Conservation (phyloP, 2,797 vertebrate genomes). For the Acrossocheilus wenchowensis region DNA sequence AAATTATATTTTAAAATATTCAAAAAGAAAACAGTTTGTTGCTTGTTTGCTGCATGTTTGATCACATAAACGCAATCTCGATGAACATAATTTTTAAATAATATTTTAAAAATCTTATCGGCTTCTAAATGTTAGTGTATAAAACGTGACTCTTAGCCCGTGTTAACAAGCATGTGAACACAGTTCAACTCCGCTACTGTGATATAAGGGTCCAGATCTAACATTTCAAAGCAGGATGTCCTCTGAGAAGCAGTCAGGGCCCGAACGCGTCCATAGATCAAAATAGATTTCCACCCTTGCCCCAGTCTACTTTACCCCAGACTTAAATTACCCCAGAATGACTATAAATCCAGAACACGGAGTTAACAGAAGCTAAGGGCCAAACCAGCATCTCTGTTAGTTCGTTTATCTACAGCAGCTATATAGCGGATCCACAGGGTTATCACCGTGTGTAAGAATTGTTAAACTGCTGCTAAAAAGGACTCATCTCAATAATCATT, state of each 20-base stretch:
- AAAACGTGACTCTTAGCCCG: background rate
- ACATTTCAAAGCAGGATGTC: slow-evolving; percentile 41
- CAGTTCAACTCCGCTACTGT: slow-evolving; percentile 5
- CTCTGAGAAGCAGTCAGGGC: slow-evolving; percentile 5
- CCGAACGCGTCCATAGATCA: slow-evolving; percentile 27
- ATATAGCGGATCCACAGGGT: background rate
- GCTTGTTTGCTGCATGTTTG: background rate
- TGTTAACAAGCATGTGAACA: slow-evolving; percentile 6
- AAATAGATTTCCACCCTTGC: slow-evolving; percentile 44
- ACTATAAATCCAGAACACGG: background rate
- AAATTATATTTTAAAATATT: background rate
- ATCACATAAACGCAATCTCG: background rate
- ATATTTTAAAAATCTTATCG: background rate
- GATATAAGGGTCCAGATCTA: slow-evolving; percentile 15
- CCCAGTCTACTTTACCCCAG: slow-evolving; percentile 40
- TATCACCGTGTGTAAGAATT: background rate
- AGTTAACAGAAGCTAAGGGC: background rate
- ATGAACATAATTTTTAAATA: background rate
- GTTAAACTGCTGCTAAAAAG: background rate
- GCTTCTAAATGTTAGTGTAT: background rate
- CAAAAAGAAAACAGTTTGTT: background rate
- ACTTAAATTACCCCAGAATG: slow-evolving; percentile 13
- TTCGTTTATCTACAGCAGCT: background rate
- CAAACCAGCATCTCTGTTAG: background rate
- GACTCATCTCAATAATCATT: background rate